Conservation (phyloP, 2,888 invertebrate species). For the Trachelus tabidus region DNA sequence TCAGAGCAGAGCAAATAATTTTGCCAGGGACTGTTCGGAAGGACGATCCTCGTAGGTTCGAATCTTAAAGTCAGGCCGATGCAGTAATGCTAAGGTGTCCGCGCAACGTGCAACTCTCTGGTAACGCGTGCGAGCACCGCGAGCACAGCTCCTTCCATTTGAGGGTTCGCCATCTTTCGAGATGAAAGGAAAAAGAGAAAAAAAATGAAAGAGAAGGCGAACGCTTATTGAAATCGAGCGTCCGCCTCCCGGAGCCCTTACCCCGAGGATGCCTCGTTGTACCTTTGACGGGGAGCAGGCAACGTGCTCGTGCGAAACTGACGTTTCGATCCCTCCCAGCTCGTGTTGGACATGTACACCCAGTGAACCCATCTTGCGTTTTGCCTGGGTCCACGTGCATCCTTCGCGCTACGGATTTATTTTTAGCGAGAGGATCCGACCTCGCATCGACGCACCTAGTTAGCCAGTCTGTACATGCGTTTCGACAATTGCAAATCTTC, state of each 20-base stretch:
- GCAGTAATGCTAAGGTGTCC: slow-evolving; percentile 50
- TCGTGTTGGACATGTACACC: slow-evolving; percentile 26
- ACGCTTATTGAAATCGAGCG: slow-evolving; percentile 58
- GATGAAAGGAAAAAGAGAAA: slow-evolving; percentile 24
- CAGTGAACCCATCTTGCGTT: not conserved
- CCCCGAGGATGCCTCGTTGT: slow-evolving; percentile 48
- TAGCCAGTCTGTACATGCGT: not conserved
- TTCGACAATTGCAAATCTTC: not conserved
- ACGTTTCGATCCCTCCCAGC: slow-evolving; percentile 56
- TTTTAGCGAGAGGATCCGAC: not conserved
- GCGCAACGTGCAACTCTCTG: slow-evolving; percentile 33
- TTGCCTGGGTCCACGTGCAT: not conserved
- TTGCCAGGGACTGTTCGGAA: not conserved
- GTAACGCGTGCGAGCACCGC: slow-evolving; percentile 9
- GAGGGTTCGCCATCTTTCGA: slow-evolving; percentile 17
- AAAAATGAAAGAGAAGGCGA: slow-evolving; percentile 36
- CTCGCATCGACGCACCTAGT: not conserved
- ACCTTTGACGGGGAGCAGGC: slow-evolving; percentile 49
- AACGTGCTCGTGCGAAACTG: slow-evolving; percentile 47
- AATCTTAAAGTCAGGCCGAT: not conserved
- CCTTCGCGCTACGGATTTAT: not conserved
- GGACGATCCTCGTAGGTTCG: not conserved
- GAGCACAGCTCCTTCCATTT: slow-evolving; percentile 19
- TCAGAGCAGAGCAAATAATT: not conserved
- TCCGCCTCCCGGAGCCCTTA: slow-evolving; percentile 21